phyloP scores from a whole-genome alignment of 2,113 vertebrate genomes.

The Melanotaenia duboulayi region DNA sequence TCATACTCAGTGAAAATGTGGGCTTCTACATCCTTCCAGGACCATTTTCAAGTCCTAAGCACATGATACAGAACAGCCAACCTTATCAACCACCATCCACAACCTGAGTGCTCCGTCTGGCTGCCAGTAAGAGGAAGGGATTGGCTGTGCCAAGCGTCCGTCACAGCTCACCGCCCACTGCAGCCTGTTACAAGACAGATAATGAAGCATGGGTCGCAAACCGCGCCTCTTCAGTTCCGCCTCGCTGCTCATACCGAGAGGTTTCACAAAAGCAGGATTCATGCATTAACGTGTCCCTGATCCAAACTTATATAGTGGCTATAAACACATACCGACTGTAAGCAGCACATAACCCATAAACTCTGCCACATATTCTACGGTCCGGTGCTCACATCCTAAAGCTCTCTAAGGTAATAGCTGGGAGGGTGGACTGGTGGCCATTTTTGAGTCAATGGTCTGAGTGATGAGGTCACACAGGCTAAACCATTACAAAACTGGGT shows the following conservation, averaged over 20 bases:
- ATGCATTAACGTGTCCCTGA: neutral
- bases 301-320: neutral
- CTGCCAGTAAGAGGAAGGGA: conserved; percentile 15
- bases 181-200: conserved; percentile 43
- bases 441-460: conserved; percentile 11
- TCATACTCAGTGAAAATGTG: no score
- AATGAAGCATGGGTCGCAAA: conserved; percentile 62
- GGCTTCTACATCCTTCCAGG: no score
- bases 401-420: conserved; percentile 37
- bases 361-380: conserved; percentile 1
- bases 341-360: neutral
- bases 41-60: neutral
- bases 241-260: conserved; percentile 15
- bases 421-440: conserved; percentile 14
- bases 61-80: neutral
- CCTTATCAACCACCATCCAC: conserved; percentile 8
- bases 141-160: conserved; percentile 29
- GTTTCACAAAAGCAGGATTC: conserved; percentile 36
- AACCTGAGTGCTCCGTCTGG: conserved; percentile 39
- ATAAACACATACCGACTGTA: conserved; percentile 1
- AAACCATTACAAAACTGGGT: conserved; percentile 13
- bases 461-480: conserved; percentile 28
- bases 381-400: neutral
- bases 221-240: conserved; percentile 42
- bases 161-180: conserved; percentile 52